Percentiles rank a stretch among this genome's conserved stretches.
phyloP scores from a whole-genome alignment of 1,140 invertebrate species.

The Mya arenaria region DNA sequence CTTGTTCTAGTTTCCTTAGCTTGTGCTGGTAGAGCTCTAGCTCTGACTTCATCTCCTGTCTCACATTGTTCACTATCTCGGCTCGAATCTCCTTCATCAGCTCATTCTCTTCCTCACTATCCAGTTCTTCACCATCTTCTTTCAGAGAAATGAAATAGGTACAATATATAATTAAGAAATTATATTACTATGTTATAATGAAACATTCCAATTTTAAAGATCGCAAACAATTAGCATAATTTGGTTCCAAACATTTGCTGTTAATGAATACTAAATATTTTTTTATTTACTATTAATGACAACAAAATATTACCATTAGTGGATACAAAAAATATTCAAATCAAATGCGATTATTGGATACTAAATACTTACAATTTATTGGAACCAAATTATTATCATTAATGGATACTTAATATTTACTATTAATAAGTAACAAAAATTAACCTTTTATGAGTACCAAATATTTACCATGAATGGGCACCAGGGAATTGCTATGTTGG shows the following conservation, averaged over 20 bases:
- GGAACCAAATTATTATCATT: too few species aligned
- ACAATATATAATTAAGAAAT: background rate
- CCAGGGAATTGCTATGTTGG: slow-evolving; percentile 18
- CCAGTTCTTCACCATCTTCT: slow-evolving; percentile 70
- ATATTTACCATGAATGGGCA: slow-evolving; percentile 29
- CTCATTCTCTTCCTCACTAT: slow-evolving; percentile 78
- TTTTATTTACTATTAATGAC: too few species aligned
- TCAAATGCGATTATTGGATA: too few species aligned
- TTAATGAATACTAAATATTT: too few species aligned
- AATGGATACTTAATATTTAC: too few species aligned
- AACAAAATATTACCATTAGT: too few species aligned
- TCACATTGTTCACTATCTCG: slow-evolving; percentile 76
- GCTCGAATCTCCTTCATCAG: slow-evolving; percentile 76
- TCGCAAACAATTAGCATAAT: background rate
- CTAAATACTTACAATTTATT: too few species aligned
- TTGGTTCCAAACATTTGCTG: too few species aligned
- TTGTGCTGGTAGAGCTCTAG: slow-evolving; percentile 69
- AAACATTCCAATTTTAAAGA: background rate
- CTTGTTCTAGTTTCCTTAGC: slow-evolving; percentile 68
- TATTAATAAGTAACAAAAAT: too few species aligned
- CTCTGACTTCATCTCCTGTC: slow-evolving; percentile 78
- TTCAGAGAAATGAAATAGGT: background rate
- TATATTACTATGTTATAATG: background rate
- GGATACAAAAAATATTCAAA: too few species aligned
- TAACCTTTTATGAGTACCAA: too few species aligned